Conservation (phyloP, 1,140 invertebrate genomes). For the Zaprionus lachaisei region DNA sequence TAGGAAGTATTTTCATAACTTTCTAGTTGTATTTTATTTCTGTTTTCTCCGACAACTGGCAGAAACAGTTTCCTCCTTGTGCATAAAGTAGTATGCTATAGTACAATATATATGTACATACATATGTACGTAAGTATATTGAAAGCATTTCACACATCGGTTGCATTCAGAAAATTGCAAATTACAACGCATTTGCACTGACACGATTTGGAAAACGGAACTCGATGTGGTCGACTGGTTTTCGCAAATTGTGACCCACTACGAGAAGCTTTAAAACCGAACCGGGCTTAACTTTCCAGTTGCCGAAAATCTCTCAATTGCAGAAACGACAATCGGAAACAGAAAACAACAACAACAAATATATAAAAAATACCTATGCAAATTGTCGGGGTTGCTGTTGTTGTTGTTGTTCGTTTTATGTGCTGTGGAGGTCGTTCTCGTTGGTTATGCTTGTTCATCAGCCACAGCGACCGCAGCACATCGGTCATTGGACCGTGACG, state of each 20-base stretch:
- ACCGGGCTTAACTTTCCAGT: slow-evolving; percentile 60
- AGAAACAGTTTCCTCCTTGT: slow-evolving; percentile 17
- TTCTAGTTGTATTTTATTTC: not conserved
- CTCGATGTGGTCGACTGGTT: slow-evolving; percentile 54
- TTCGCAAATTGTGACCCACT: slow-evolving; percentile 68
- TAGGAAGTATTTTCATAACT: not conserved
- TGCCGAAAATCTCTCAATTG: slow-evolving; percentile 35
- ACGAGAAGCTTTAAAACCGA: not conserved
- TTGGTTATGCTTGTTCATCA: slow-evolving; percentile 71
- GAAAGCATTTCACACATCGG: slow-evolving; percentile 5
- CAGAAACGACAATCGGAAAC: not conserved
- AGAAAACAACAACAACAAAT: slow-evolving; percentile 14
- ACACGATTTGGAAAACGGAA: slow-evolving; percentile 23
- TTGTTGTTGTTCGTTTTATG: slow-evolving; percentile 49
- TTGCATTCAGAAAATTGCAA: slow-evolving; percentile 16
- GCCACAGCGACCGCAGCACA: slow-evolving; percentile 56
- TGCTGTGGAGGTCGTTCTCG: slow-evolving; percentile 77
- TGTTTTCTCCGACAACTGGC: not conserved
- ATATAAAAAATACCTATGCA: slow-evolving; percentile 57
- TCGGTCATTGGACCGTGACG: slow-evolving; percentile 77
- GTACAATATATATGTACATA: no score
- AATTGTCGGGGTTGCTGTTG: slow-evolving; percentile 44
- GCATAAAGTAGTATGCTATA: not conserved
- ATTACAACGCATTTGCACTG: slow-evolving; percentile 28
- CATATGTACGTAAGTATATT: no score